phyloP scores from a whole-genome alignment of 2,797 vertebrate genomes.

The Pangasius macronema region DNA sequence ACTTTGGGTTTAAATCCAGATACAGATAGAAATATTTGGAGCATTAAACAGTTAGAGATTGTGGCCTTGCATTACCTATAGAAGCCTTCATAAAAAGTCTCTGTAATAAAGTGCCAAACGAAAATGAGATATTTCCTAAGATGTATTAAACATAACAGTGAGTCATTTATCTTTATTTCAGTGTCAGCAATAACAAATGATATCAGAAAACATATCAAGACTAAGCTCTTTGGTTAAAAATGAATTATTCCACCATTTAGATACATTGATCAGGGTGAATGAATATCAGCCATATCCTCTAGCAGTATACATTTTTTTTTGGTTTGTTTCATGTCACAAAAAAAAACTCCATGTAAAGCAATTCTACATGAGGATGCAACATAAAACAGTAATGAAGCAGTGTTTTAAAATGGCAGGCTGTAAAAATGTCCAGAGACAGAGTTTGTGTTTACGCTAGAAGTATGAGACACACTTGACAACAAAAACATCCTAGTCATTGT shows the following conservation, averaged over 20 bases:
- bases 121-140: neutral
- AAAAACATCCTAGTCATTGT: slow-evolving; percentile 41
- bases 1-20: neutral
- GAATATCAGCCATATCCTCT: neutral
- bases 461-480: slow-evolving; percentile 21
- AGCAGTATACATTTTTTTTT: too few species aligned
- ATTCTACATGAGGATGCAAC: neutral
- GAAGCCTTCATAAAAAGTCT: neutral
- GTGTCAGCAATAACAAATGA: neutral
- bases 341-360: neutral
- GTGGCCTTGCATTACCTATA: neutral
- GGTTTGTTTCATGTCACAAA: neutral
- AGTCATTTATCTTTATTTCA: neutral
- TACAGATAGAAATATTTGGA: neutral
- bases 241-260: neutral
- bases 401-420: neutral
- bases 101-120: neutral
- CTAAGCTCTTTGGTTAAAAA: neutral
- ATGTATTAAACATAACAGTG: neutral
- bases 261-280: neutral
- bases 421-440: neutral
- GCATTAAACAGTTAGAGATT: neutral
- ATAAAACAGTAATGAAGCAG: neutral
- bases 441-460: slow-evolving; percentile 25
- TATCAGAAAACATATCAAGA: neutral